Conservation (phyloP, 2,888 invertebrate species). For the Heliconius erato region DNA sequence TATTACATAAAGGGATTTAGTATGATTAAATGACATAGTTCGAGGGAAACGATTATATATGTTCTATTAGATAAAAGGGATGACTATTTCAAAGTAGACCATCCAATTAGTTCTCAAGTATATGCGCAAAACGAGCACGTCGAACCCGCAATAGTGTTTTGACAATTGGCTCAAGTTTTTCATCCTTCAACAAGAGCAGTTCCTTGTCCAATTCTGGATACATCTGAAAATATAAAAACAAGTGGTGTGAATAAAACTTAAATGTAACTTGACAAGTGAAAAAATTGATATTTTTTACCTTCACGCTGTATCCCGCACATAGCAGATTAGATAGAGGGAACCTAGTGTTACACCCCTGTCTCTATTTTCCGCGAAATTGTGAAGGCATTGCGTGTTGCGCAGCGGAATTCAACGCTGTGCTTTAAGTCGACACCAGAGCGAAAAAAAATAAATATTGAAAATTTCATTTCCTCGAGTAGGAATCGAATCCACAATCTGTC, state of each 20-base stretch:
- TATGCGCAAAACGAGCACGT: slow-evolving; percentile 1
- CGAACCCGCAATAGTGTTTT: slow-evolving; percentile 10
- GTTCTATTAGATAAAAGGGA: not conserved
- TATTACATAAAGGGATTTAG: too few relatives aligned
- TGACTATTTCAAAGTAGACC: not conserved
- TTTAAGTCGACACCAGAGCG: too few relatives aligned
- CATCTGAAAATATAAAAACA: not conserved
- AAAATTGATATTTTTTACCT: too few relatives aligned
- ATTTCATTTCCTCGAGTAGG: too few relatives aligned
- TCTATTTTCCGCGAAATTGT: too few relatives aligned
- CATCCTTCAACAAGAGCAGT: slow-evolving; percentile 1
- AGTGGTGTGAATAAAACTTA: not conserved
- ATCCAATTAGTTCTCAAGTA: not conserved
- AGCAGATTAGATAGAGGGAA: too few relatives aligned
- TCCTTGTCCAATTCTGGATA: slow-evolving; percentile 18
- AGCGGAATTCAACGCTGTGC: too few relatives aligned
- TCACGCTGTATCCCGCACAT: too few relatives aligned
- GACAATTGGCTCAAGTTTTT: slow-evolving; percentile 7
- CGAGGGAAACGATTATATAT: not conserved
- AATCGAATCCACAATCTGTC: too few relatives aligned
- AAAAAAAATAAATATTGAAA: too few relatives aligned
- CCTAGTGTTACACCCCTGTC: too few relatives aligned
- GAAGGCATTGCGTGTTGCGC: too few relatives aligned
- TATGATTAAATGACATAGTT: not conserved
- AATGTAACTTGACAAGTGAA: not conserved